Base-by-base conservation (phyloP, 2,797 vertebrate species). In the Parauchenoglanis punctatus region DNA sequence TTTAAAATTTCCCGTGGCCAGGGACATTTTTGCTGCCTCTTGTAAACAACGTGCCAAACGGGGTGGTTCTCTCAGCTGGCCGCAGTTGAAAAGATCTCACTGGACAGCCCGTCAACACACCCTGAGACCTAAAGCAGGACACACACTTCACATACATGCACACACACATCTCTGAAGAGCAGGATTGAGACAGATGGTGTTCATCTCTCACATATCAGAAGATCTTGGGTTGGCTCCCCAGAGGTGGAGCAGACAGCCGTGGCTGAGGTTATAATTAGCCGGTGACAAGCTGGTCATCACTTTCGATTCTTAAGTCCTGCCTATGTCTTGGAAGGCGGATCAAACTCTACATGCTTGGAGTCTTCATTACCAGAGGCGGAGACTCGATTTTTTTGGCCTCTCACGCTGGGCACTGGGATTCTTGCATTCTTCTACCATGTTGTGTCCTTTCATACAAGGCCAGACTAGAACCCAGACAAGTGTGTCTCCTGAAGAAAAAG, bases 221-320 rank as follows among this genome's bases (percentile, higher is more conserved):
- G 87, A 89, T 92, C 88, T 92, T 23, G 82, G 85, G 18, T 83
- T 85, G 31, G 73, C 15, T 88, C 75, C 90, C 89, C 46, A 82
- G 84, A 90, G 88, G 87, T 76, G 72, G 81, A 87, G 56, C 83
- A 70, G 88, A 87, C 90, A 89, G 87, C 86, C 78, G 10, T 67
- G 86, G 91, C 68, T 92, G 92, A 91, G 90, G 89, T 93, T 91
- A 89, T 92, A 91, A 93, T 91, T 89, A 91, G 93, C 86, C 46
- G 61, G 87, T 54, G 82, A 90, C 85, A 80, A 87, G 91, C 65
- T 87, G 90, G 92, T 90, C 89, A 83, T 92, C 89, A 88, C 92
- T 91, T 94, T 87, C 40, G 90, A 90, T 94, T 95, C 63, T 95
- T 94, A 95, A 93, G 94, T 93, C 89, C 87, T 94, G 94, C 95